Evolutionary conservation across 2,888 invertebrate species (phyloP), one percentile per base, ranked within the genome.

Genomic region (Caenorhabditis sp.): DNA sequence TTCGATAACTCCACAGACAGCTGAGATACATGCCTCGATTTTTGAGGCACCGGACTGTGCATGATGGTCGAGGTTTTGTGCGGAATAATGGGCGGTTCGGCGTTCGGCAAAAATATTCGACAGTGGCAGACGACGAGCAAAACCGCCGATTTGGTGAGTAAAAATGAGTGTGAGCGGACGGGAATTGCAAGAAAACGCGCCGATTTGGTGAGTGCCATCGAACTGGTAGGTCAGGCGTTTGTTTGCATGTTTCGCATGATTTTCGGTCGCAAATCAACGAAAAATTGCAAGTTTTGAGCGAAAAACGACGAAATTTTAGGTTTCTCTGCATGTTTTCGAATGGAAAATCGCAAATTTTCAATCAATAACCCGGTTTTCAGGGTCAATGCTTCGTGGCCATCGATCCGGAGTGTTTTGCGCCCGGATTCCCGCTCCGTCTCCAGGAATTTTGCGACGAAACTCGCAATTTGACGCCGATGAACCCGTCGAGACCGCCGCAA

Each of bases 51-150:
- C 84, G 95, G 95, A 0, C 90, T 96, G 7, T 93, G 93, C 0
- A 92, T 94, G 71, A 92, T 95, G 92, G 95, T 95, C 2, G 96
- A 97, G 86, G 91, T 95, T 1, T 92, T 96, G 66, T 94, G 94
- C 87, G 96, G 96, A n/a, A 92, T 96, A 26, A 91, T 94, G 72
- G 85, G 87, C 90, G 93, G 93, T 7, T 90, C 93, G 0, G 91
- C 92, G 0, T 94, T 93, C 87, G 95, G 94, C 0, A 93, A 93
- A 26, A 92, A 94, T 85, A 91, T 96, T 8, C 92, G 95, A 1
- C 92, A 92, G 61, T 96, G 96, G 96, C 91, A 91, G 55, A 92
- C 92, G 0, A 91, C 91, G 0, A 90, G 92, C 2, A 91, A 91
- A 0, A 91, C 92, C 0, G 95, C 96, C 0, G 92, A 85, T 53